Evolutionary conservation across 2,888 invertebrate species (phyloP), one percentile per base, ranked within the genome.

Genomic region (Apodemia duryi): DNA sequence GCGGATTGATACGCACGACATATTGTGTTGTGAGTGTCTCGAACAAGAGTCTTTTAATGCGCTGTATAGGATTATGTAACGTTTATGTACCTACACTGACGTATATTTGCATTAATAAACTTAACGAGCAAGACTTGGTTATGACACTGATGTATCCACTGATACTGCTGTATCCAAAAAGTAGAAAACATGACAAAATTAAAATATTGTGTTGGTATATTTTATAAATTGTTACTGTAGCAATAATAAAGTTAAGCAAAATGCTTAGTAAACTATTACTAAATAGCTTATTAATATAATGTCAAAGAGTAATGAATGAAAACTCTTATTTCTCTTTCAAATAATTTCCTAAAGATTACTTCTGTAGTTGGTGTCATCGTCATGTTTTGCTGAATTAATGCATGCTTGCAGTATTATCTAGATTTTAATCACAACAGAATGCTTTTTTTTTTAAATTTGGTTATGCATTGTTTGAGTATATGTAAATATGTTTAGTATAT

Each of bases 391-490:
- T 77, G 63, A 81, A 81, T 85, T 85, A 82, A 74, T 82, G 86
- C 85, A 87, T 84, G 88, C 78, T 75, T 84, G 84, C 86, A 88
- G 88, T 88, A 88, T 87, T 88, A 88, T 81, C 78, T 82, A 82
- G 77, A 71, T 74, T 29, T 80, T 75, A 76, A 73, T 74, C 73
- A 69, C 77, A 78, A 76, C 73, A 77, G 75, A 77, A 38, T 78
- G 81, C 80, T 80, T 79, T 74, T 76, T 77, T 74, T 74, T 74
- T 70, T 68, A 72, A 38, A 66, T 65, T 69, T 66, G 63, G 70
- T 74, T 74, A 74, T 77, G 78, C 77, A 76, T 78, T 73, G 71
- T 67, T 70, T 68, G 13, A 63, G 21, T 65, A 64, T 64, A 46
- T 41, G 62, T 65, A 65, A 54, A 64, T 21, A 52, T 61, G 64